Evolutionary conservation across 2,888 invertebrate species (phyloP).

Genomic region (Drosophila nr. perissopoda): DNA sequence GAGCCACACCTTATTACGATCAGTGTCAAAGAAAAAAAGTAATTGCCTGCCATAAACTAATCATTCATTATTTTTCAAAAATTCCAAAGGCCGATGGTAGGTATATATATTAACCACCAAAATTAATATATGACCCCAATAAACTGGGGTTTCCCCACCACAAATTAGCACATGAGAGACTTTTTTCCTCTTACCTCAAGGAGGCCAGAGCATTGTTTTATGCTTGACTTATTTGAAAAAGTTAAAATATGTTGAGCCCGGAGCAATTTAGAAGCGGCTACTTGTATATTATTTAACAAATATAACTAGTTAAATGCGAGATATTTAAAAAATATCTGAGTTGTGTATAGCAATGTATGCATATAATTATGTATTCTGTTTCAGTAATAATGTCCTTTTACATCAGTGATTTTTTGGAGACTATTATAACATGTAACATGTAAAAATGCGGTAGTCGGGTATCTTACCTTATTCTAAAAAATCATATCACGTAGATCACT

Average conservation of each 20-base stretch:
- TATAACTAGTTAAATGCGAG: not conserved
- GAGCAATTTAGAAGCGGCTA: not conserved
- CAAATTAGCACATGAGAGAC: too few relatives aligned
- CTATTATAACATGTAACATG: too few relatives aligned
- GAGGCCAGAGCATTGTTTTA: conserved; percentile 13
- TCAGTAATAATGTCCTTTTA: not conserved
- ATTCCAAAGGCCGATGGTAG: too few relatives aligned
- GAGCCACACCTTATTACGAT: too few relatives aligned
- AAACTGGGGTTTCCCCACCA: too few relatives aligned
- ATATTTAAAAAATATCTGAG: not conserved
- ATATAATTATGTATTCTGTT: not conserved
- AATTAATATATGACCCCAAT: too few relatives aligned
- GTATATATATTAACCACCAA: too few relatives aligned
- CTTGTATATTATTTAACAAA: not conserved
- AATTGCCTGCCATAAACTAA: too few relatives aligned
- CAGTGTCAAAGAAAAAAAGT: too few relatives aligned
- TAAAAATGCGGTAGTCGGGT: too few relatives aligned
- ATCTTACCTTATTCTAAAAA: not conserved
- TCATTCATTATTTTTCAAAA: too few relatives aligned
- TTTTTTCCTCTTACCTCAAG: not conserved
- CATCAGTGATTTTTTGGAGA: not conserved
- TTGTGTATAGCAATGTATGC: not conserved
- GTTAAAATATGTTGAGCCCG: conserved; percentile 10
- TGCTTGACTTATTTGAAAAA: conserved; percentile 35
- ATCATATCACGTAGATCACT: not conserved